Conservation (phyloP, 2,888 invertebrate species). For the Caenorhabditis sp. region DNA sequence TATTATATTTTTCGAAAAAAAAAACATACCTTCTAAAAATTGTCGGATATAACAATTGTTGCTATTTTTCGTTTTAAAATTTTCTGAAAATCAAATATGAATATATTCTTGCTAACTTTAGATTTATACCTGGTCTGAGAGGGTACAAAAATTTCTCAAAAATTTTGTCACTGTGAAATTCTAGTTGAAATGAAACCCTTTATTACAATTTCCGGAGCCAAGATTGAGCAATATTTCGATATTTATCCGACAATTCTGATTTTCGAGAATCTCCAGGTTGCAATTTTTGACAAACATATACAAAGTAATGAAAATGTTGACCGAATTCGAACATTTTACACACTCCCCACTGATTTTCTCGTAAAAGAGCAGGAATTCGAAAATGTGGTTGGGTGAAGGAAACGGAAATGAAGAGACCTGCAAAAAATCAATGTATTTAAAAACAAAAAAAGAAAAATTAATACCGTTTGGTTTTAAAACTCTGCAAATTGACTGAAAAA, state of each 20-base stretch:
- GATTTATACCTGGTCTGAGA: too few relatives aligned
- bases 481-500: slow-evolving; percentile 68
- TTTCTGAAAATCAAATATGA: too few relatives aligned
- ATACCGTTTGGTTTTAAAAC: slow-evolving; percentile 65
- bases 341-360: slow-evolving; percentile 50
- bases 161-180: too few relatives aligned
- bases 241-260: slow-evolving; percentile 10
- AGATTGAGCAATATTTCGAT: slow-evolving; percentile 19
- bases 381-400: slow-evolving; percentile 74
- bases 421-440: slow-evolving; percentile 3
- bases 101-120: too few relatives aligned
- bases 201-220: slow-evolving; percentile 21
- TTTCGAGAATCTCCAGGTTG: background rate
- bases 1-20: too few relatives aligned
- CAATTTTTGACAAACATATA: slow-evolving; percentile 54
- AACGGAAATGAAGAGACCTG: slow-evolving; percentile 62
- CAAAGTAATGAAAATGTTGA: slow-evolving; percentile 58
- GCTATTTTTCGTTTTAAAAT: too few relatives aligned
- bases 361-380: slow-evolving; percentile 67
- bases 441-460: background rate
- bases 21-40: too few relatives aligned
- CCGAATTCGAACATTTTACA: slow-evolving; percentile 53
- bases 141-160: too few relatives aligned
- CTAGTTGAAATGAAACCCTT: too few relatives aligned
- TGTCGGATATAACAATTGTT: too few relatives aligned